Conservation (phyloP, 2,797 vertebrate genomes). For the Heterohyrax brucei region DNA sequence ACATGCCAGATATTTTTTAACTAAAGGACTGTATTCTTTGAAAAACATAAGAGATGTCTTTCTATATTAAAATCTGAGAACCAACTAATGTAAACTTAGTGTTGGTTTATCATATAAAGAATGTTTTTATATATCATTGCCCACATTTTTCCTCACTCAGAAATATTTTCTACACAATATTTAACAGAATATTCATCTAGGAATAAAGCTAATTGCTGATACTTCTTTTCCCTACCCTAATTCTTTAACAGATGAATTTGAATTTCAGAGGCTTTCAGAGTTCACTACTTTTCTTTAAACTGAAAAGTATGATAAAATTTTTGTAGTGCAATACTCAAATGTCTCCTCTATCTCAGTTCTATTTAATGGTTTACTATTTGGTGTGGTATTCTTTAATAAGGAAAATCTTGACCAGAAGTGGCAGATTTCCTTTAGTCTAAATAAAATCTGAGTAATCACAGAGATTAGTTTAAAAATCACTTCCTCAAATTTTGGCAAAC, state of each 20-base stretch:
- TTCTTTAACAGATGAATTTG: conserved; percentile 26
- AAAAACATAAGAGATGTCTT: neutral
- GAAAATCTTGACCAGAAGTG: conserved; percentile 67
- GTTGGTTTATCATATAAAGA: neutral
- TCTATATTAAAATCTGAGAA: conserved; percentile 19
- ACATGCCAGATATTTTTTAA: neutral
- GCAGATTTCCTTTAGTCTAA: neutral
- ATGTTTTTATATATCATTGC: neutral
- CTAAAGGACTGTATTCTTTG: neutral
- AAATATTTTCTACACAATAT: neutral
- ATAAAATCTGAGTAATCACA: conserved; percentile 55
- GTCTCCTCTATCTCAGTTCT: neutral
- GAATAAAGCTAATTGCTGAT: neutral
- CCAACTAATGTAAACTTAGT: neutral
- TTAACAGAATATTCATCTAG: conserved; percentile 42
- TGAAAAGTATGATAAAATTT: neutral
- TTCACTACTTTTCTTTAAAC: neutral
- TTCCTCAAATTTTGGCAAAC: neutral
- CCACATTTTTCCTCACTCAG: neutral
- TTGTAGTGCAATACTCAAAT: neutral
- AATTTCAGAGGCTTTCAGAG: conserved; percentile 41
- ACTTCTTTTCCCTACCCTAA: conserved; percentile 16
- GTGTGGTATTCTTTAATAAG: neutral
- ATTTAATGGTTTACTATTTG: conserved; percentile 63
- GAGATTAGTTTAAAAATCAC: neutral